Percentiles rank a stretch among this genome's conserved stretches.
phyloP scores from a whole-genome alignment of 1,140 invertebrate species.

The Xylocopa sonorina region DNA sequence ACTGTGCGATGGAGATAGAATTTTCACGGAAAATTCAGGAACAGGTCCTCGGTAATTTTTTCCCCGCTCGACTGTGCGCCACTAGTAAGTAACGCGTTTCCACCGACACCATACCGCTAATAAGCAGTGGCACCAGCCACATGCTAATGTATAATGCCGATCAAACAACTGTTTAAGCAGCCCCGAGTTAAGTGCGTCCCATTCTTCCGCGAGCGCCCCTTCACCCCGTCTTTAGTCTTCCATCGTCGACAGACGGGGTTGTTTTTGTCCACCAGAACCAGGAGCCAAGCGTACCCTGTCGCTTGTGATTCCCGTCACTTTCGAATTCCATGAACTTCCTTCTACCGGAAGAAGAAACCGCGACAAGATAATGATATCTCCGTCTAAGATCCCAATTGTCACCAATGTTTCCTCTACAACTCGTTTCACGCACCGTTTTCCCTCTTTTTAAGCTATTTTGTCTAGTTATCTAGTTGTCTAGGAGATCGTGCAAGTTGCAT shows the following conservation, averaged over 20 bases:
- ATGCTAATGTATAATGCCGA: constrained; percentile 80
- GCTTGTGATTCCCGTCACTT: constrained; percentile 29
- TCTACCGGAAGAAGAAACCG: neutral
- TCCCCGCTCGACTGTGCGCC: too few relatives aligned
- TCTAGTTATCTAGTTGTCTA: neutral
- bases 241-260: constrained; percentile 45
- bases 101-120: constrained; percentile 67
- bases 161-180: constrained; percentile 81
- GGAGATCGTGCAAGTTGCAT: neutral
- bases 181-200: constrained; percentile 78
- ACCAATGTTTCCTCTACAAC: neutral
- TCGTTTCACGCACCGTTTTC: neutral
- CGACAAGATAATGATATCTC: constrained; percentile 20
- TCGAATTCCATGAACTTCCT: constrained; percentile 6
- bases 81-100: constrained; percentile 3
- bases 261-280: constrained; percentile 53
- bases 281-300: constrained; percentile 5
- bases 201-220: constrained; percentile 71
- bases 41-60: neutral
- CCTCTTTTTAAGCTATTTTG: neutral
- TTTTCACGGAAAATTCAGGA: neutral
- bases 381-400: neutral
- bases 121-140: constrained; percentile 79
- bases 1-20: neutral
- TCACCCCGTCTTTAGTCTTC: constrained; percentile 11